Evolutionary conservation across 2,797 vertebrate species (phyloP).

Genomic region (Hapalemur alaotrensis): DNA sequence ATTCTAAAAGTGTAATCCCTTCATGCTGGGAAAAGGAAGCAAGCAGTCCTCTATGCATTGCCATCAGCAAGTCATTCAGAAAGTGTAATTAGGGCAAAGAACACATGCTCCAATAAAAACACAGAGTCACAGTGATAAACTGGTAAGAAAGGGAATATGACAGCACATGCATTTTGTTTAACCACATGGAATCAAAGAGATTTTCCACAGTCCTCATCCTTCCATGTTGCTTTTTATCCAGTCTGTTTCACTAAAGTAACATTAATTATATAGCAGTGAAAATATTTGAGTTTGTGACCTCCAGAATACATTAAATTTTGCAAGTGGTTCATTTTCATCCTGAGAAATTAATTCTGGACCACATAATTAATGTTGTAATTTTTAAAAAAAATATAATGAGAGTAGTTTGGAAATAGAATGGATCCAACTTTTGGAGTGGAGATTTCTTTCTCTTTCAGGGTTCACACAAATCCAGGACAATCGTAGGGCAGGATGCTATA

Average conservation of each 20-base stretch:
- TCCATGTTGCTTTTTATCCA: background rate
- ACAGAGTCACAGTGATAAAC: background rate
- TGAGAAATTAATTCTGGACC: background rate
- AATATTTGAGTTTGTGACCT: background rate
- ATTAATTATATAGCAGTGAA: background rate
- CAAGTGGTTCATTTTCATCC: background rate
- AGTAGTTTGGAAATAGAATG: background rate
- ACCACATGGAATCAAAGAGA: background rate
- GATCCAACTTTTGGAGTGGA: background rate
- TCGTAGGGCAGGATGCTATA: background rate
- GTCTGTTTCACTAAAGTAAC: background rate
- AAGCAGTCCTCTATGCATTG: background rate
- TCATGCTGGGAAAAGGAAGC: background rate
- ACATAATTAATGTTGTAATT: background rate
- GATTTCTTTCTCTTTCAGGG: background rate
- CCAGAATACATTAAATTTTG: background rate
- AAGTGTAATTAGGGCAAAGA: background rate
- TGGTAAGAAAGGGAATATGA: background rate
- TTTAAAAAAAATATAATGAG: background rate
- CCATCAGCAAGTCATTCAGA: background rate
- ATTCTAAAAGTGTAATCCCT: background rate
- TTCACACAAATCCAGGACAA: background rate
- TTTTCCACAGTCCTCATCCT: background rate
- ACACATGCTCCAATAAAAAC: background rate
- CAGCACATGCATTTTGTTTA: background rate